Conservation (phyloP, 2,888 invertebrate species). For the Meloe dianella region DNA sequence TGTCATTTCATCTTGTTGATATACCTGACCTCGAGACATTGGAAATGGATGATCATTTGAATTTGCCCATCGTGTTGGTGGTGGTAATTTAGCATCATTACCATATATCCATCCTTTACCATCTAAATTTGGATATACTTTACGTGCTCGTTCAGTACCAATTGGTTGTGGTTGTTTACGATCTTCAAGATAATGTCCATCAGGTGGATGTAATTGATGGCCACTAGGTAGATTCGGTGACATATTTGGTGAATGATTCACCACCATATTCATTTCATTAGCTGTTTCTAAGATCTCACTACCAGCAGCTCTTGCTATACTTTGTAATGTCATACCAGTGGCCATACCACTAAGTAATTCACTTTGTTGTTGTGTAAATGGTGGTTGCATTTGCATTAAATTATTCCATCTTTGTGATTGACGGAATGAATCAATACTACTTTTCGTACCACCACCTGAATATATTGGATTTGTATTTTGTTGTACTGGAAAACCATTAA, state of each 20-base stretch:
- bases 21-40: slow-evolving; percentile 47
- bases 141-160: slow-evolving; percentile 82
- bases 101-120: slow-evolving; percentile 59
- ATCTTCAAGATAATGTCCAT: slow-evolving; percentile 57
- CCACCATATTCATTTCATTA: slow-evolving; percentile 59
- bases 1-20: slow-evolving; percentile 58
- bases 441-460: slow-evolving; percentile 21
- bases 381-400: slow-evolving; percentile 52
- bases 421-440: slow-evolving; percentile 26
- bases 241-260: slow-evolving; percentile 62
- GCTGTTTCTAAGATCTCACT: slow-evolving; percentile 57
- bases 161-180: slow-evolving; percentile 70
- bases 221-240: slow-evolving; percentile 54
- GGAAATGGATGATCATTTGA: slow-evolving; percentile 43
- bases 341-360: slow-evolving; percentile 56
- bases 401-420: slow-evolving; percentile 48
- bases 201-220: slow-evolving; percentile 37
- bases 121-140: slow-evolving; percentile 56
- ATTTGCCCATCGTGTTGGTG: slow-evolving; percentile 35
- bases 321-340: slow-evolving; percentile 54
- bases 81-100: slow-evolving; percentile 46
- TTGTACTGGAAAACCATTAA: slow-evolving; percentile 45
- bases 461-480: slow-evolving; percentile 42
- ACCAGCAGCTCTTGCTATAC: slow-evolving; percentile 51
- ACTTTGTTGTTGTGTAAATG: slow-evolving; percentile 51